A percentile compares a stretch with the other conserved stretches of the same genome.
phyloP scores from a whole-genome alignment of 1,140 invertebrate species.

The Drosophila kikkawai region DNA sequence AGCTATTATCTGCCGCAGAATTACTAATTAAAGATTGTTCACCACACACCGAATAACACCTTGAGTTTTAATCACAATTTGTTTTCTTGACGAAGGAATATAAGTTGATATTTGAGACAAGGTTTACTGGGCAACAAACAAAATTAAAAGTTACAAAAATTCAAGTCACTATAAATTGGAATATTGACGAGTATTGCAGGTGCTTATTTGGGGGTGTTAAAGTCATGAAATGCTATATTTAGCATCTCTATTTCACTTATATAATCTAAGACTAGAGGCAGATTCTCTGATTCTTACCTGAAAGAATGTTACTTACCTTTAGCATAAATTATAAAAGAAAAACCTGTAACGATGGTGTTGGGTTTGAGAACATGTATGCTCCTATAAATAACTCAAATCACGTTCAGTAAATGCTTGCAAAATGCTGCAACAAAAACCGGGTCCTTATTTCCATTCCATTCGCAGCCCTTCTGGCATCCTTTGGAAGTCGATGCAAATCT shows the following conservation, averaged over 20 bases:
- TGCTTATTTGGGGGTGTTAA: background rate
- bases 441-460: conserved; percentile 25
- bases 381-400: conserved; percentile 78
- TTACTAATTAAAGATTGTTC: background rate
- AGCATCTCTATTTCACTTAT: too few species aligned
- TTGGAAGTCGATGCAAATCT: conserved; percentile 71
- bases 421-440: conserved; percentile 61
- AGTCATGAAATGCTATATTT: background rate
- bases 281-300: too few species aligned
- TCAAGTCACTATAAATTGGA: too few species aligned
- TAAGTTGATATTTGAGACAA: background rate
- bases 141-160: background rate
- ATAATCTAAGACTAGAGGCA: background rate
- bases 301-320: background rate
- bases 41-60: background rate
- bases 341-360: background rate
- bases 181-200: background rate
- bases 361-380: conserved; percentile 48
- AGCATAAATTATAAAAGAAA: conserved; percentile 8
- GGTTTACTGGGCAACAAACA: background rate
- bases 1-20: background rate
- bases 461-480: conserved; percentile 24
- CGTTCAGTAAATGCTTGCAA: conserved; percentile 78
- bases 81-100: background rate
- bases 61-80: background rate